Percentiles rank a stretch among this genome's conserved stretches.
Conservation (phyloP, 2,113 vertebrate species). For the Syrrhaptes paradoxus region DNA sequence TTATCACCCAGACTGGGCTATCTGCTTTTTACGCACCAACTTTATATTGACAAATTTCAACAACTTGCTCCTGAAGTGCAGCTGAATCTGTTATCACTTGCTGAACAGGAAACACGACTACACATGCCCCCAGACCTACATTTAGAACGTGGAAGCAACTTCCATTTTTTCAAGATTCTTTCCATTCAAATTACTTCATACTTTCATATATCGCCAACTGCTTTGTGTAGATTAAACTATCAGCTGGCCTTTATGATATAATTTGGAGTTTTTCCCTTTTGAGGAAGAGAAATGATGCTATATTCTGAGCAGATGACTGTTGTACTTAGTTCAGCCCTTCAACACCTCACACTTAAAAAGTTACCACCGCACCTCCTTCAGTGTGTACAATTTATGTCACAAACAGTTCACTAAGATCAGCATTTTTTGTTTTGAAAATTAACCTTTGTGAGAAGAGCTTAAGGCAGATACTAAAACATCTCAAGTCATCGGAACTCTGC, state of each 20-base stretch:
- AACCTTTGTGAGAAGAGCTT: not conserved
- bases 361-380: not conserved
- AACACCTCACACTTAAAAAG: not conserved
- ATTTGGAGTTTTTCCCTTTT: not conserved
- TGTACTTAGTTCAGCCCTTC: not conserved
- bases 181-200: not conserved
- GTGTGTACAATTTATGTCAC: rapidly evolving
- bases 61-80: not conserved
- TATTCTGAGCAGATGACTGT: not conserved
- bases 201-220: not conserved
- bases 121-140: not conserved
- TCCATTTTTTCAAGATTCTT: not conserved
- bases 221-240: not conserved
- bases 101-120: not conserved
- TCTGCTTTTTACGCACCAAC: not conserved
- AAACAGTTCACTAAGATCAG: not conserved
- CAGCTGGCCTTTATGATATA: not conserved
- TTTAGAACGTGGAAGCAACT: not conserved
- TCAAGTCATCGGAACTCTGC: rapidly evolving
- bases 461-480: not conserved
- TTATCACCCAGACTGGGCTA: not conserved
- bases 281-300: not conserved
- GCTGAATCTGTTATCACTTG: not conserved
- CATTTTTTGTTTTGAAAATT: not conserved
- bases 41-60: not conserved